phyloP scores from a whole-genome alignment of 2,888 invertebrate genomes.

The Atherix ibis region DNA sequence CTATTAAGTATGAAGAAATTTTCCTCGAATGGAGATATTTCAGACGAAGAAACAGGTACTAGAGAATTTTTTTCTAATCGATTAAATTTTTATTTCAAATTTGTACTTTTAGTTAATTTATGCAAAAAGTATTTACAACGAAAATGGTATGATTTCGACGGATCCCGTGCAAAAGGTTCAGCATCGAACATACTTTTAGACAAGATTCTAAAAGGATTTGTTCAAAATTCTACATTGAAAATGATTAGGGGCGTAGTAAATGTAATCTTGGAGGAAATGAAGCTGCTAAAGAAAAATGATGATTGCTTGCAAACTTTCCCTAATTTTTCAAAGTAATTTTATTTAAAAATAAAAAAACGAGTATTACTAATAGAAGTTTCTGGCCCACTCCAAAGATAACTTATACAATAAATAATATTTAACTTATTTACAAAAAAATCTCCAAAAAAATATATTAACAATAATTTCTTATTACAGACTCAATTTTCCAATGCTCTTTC shows the following conservation, averaged over 20 bases:
- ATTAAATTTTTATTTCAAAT: too few relatives aligned
- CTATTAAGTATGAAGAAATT: slow-evolving; percentile 19
- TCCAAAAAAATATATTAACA: too few relatives aligned
- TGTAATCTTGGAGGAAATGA: slow-evolving; percentile 40
- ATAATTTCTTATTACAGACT: slow-evolving; percentile 19
- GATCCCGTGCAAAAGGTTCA: slow-evolving; percentile 46
- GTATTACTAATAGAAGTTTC: too few relatives aligned
- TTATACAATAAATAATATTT: too few relatives aligned
- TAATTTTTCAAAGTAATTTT: slow-evolving; percentile 42
- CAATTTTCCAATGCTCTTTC: slow-evolving; percentile 52
- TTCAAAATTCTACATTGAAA: slow-evolving; percentile 40
- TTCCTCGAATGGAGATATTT: too few relatives aligned
- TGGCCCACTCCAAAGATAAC: too few relatives aligned
- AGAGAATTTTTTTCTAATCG: too few relatives aligned
- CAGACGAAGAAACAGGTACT: too few relatives aligned
- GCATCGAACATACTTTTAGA: slow-evolving; percentile 47
- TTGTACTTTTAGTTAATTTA: too few relatives aligned
- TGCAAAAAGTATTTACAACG: slow-evolving; percentile 42
- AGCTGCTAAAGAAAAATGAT: slow-evolving; percentile 38
- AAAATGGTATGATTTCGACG: slow-evolving; percentile 52
- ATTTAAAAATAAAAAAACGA: too few relatives aligned
- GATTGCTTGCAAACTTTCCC: slow-evolving; percentile 43
- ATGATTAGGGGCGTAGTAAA: slow-evolving; percentile 41
- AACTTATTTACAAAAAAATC: too few relatives aligned
- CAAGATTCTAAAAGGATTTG: slow-evolving; percentile 45